phyloP scores from a whole-genome alignment of 2,888 invertebrate genomes.

The Cetonia aurata region DNA sequence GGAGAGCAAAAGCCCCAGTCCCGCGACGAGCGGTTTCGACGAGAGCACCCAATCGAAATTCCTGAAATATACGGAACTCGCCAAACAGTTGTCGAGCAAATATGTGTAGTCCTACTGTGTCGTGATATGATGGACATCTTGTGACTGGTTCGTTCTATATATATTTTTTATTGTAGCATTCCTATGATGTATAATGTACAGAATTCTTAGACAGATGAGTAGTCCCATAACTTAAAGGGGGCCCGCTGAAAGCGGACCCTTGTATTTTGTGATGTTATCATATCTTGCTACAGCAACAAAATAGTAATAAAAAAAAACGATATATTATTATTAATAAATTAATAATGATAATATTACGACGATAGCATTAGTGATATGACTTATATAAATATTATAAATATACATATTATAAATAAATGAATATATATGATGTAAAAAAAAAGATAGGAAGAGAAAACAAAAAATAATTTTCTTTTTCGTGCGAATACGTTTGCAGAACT shows the following conservation, averaged over 20 bases:
- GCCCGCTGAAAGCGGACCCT: slow-evolving; percentile 64
- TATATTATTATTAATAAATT: slow-evolving; percentile 38
- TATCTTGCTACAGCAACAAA: slow-evolving; percentile 71
- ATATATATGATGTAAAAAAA: slow-evolving; percentile 35
- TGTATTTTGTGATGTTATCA: slow-evolving; percentile 80
- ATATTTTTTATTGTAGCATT: slow-evolving; percentile 49
- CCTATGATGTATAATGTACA: slow-evolving; percentile 48
- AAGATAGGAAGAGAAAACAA: slow-evolving; percentile 34
- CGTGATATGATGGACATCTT: slow-evolving; percentile 37
- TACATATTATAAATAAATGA: slow-evolving; percentile 51
- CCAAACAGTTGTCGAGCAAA: slow-evolving; percentile 97
- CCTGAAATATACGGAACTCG: slow-evolving; percentile 97
- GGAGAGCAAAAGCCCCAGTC: slow-evolving; percentile 63
- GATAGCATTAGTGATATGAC: slow-evolving; percentile 47
- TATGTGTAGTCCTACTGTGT: slow-evolving; percentile 78
- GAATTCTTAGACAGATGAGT: slow-evolving; percentile 43
- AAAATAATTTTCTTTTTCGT: slow-evolving; percentile 22
- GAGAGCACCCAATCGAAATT: slow-evolving; percentile 97
- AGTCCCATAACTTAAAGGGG: slow-evolving; percentile 42
- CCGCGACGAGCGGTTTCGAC: slow-evolving; percentile 75
- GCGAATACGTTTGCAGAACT: slow-evolving; percentile 57
- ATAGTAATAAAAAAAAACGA: slow-evolving; percentile 54
- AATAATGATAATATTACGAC: slow-evolving; percentile 30
- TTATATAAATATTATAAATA: slow-evolving; percentile 45
- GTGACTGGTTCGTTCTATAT: slow-evolving; percentile 24